These are phyloP conservation scores for Graptemys geographica DNA, from an alignment of 2,797 vertebrate genomes.

Conservation along the genomic window DNA sequence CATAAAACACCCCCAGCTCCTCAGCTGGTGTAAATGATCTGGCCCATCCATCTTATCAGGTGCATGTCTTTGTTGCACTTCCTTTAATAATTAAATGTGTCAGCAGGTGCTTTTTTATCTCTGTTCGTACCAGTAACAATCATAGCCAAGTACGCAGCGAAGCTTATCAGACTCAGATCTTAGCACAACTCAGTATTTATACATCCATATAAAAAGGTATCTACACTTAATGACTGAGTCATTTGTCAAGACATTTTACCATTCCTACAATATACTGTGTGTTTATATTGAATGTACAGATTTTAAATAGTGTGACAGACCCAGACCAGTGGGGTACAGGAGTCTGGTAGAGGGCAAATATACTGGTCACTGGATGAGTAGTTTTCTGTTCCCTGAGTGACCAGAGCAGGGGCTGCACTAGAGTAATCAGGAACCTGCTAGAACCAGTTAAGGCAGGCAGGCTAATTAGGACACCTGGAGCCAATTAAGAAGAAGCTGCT, in stretches of 20 bases:
- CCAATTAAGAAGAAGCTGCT: too few species aligned
- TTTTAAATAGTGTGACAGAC: slow-evolving; percentile 1
- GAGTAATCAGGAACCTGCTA: too few species aligned
- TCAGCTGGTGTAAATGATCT: not conserved
- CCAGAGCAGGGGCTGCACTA: too few species aligned
- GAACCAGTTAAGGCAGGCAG: too few species aligned
- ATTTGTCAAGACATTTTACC: slow-evolving; percentile 38
- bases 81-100: slow-evolving; percentile 59
- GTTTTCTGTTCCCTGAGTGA: too few species aligned
- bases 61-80: not conserved
- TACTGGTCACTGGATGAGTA: too few species aligned
- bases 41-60: slow-evolving; percentile 21
- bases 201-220: slow-evolving; percentile 9
- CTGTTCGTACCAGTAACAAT: slow-evolving; percentile 37
- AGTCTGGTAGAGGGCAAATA: too few species aligned
- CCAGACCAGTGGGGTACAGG: too few species aligned
- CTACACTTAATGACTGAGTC: not conserved
- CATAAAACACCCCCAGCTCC: not conserved
- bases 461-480: too few species aligned
- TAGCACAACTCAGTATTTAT: slow-evolving; percentile 1
- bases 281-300: not conserved
- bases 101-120: slow-evolving; percentile 58
- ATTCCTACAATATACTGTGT: not conserved
- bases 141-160: slow-evolving; percentile 35
- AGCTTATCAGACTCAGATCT: slow-evolving; percentile 39